Percentiles rank a stretch among this genome's conserved stretches.
These are phyloP conservation scores for Micromys minutus DNA, from an alignment of 2,113 vertebrate genomes.

Conservation along the genomic window DNA sequence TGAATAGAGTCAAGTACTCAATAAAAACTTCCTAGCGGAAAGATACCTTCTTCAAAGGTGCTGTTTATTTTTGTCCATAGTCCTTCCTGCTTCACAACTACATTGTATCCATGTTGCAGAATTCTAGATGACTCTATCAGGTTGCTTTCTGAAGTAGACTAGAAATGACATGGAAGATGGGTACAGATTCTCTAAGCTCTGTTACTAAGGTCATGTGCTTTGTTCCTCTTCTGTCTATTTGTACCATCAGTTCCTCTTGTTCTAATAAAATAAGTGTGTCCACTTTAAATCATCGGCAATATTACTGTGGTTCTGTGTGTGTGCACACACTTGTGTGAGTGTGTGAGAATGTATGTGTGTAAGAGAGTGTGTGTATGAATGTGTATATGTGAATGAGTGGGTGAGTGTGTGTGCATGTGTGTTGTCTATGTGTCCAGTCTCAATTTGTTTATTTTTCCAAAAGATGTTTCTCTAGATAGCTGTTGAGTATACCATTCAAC, in stretches of 20 bases:
- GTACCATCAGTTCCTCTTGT: neutral
- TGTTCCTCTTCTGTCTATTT: neutral
- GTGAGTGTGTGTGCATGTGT: neutral
- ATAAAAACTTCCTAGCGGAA: neutral
- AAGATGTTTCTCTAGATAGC: slow-evolving; percentile 10
- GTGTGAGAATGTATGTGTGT: neutral
- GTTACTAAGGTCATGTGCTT: neutral
- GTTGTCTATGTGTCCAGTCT: neutral
- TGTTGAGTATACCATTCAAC: slow-evolving; percentile 48
- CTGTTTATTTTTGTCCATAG: neutral
- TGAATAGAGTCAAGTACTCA: neutral
- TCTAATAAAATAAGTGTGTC: neutral
- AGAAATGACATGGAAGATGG: neutral
- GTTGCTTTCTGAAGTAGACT: neutral
- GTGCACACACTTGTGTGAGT: too few species aligned
- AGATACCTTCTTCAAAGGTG: neutral
- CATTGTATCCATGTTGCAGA: neutral
- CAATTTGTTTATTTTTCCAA: slow-evolving; percentile 40
- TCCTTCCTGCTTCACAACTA: neutral
- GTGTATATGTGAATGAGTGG: neutral
- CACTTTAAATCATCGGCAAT: neutral
- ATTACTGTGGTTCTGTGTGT: neutral
- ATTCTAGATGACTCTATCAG: neutral
- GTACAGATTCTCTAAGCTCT: neutral
- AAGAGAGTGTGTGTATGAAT: neutral